Conservation (phyloP, 1,140 invertebrate species). For the Drosophila repletoides region DNA sequence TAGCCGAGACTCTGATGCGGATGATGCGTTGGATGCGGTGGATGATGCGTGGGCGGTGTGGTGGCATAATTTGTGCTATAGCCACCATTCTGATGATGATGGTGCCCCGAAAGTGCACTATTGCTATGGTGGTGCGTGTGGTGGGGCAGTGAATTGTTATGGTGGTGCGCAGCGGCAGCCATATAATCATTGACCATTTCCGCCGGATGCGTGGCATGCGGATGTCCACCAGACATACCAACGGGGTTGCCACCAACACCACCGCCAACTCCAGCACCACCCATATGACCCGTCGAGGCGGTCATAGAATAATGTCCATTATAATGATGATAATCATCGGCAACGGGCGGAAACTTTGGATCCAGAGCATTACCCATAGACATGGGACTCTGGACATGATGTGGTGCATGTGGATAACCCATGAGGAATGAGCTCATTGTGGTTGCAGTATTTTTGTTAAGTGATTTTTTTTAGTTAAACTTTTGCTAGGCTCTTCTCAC, state of each 20-base stretch:
- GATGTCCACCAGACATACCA: conserved; percentile 73
- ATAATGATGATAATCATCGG: conserved; percentile 81
- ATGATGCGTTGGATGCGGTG: conserved; percentile 68
- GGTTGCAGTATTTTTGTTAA: conserved; percentile 7
- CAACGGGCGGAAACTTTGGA: conserved; percentile 81
- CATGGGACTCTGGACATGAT: conserved; percentile 83
- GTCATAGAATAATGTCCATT: conserved; percentile 81
- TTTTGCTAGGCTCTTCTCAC: conserved; percentile 29
- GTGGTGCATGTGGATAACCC: conserved; percentile 83
- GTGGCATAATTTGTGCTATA: conserved; percentile 69
- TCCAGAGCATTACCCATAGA: conserved; percentile 77
- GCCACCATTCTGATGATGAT: conserved; percentile 76
- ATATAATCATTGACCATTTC: conserved; percentile 82
- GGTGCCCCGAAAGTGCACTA: conserved; percentile 71
- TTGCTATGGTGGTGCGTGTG: conserved; percentile 80
- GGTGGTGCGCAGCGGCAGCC: conserved; percentile 65
- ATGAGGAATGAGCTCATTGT: conserved; percentile 82
- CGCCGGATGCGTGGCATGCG: conserved; percentile 76
- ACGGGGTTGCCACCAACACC: conserved; percentile 9
- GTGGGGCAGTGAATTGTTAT: conserved; percentile 62
- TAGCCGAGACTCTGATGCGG: conserved; percentile 75
- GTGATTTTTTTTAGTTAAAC: conserved; percentile 15
- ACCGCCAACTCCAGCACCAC: conserved; percentile 32
- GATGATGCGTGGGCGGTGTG: conserved; percentile 78
- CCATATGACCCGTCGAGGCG: conserved; percentile 77